Evolutionary conservation across 1,140 invertebrate genomes (phyloP), one percentile per base, ranked within the genome.

Genomic region (Homarus americanus): DNA sequence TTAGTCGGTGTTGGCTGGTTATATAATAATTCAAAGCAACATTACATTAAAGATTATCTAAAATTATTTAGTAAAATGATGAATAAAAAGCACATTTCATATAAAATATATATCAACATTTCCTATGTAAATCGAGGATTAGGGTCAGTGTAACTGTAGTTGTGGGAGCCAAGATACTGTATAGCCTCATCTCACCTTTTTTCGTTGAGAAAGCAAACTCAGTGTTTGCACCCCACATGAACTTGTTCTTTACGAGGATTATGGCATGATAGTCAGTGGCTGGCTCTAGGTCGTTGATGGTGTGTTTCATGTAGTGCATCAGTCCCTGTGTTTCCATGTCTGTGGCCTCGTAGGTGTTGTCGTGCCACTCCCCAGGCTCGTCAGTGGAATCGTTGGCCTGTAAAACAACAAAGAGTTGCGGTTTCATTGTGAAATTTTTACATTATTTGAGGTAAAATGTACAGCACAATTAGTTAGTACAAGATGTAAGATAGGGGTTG

Each of bases 201-300:
- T 78, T 91, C 17, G 69, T 76, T 24, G 87, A 82, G 63, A 89
- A 89, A 17, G 58, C 78, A 63, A 75, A 82, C 66, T 82, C 78
- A 2, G 53, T 28, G 28, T 63, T 87, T 28, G 69, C 85, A 32
- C 85, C 76, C 85, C 85, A 87, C 44, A 63, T 78, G 49, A 78
- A 87, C 75, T 89, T 69, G 80, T 83, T 83, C 79, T 89, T 82
- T n/a, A 89, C 44, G 38, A 73, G 87, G 17, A 82, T 34, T 4
- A 32, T 66, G n/a, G 87, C 80, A 53, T 83, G 84, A 76, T 91
- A 91, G 75, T 91, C 91, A 28, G 91, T 91, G 78, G 91, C 91
- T 5, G 91, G 76, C 32, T 82, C 58, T 9, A 91, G 84, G 20
- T 72, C 80, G 12, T 75, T 72, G 1, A 91, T 53, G 24, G 91